phyloP scores from a whole-genome alignment of 2,113 vertebrate species.

The Hippotragus niger region DNA sequence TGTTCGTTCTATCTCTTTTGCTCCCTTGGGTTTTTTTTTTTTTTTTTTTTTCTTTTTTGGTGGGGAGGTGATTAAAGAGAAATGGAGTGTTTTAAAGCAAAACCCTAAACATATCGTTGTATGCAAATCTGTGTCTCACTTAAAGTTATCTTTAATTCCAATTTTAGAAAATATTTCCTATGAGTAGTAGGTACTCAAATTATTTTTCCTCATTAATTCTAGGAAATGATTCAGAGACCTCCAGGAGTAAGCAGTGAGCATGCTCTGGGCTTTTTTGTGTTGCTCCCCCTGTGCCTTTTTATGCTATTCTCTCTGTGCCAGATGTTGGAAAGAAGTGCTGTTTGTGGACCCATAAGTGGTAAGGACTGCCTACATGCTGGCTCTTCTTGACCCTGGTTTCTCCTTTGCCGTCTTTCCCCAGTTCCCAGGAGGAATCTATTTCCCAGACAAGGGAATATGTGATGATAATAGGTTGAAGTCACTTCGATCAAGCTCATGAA shows the following conservation, averaged over 20 bases:
- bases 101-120: not conserved
- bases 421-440: not conserved
- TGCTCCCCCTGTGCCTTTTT: not conserved
- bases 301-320: not conserved
- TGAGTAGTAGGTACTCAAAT: not conserved
- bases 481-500: not conserved
- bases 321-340: not conserved
- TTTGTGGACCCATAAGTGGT: not conserved
- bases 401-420: not conserved
- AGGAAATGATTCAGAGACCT: not conserved
- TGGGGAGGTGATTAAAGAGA: accelerated
- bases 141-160: not conserved
- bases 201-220: not conserved
- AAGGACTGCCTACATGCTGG: not conserved
- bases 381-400: not conserved
- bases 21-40: not conserved
- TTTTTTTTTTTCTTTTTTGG: not conserved
- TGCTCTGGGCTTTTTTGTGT: not conserved
- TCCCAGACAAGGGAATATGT: not conserved
- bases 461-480: constrained; percentile 21
- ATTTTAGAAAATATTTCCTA: not conserved
- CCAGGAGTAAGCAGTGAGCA: not conserved
- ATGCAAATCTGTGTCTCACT: not conserved
- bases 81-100: not conserved
- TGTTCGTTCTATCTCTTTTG: not conserved